Base-by-base conservation (phyloP, 2,888 invertebrate species). In the Magallana nippona region DNA sequence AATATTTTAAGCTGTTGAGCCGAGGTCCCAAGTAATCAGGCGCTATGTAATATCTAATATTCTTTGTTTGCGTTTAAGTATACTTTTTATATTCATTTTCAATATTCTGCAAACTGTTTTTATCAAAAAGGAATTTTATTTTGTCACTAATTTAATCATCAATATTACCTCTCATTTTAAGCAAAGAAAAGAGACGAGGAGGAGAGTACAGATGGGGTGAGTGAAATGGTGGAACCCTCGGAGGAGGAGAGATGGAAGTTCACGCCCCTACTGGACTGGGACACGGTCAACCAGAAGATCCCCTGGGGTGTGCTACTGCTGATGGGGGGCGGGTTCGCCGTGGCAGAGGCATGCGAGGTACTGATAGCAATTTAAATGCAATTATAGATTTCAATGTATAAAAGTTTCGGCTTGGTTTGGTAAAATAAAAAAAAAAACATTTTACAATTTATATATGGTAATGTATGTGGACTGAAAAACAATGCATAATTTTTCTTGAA, bases 301-400 rank as follows among this genome's bases (percentile, higher is more conserved):
- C 62, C 85, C 15, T 85, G 85, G 85, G 85, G 85, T 8, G 85
- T 85, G 1, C 62, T 85, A 13, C 62, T 85, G 2, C 60, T 85
- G 56, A 83, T 85, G 82, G 85, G 85, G 78, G 98, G 98, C 55
- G 98, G 98, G 0, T 98, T 98, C 94, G 98, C 98, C 0, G 95
- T 98, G 86, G 98, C 98, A 0, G 96, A 97, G 86, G 98, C 97
- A 86, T 97, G 97, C 89, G 96, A 96, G 90, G 96, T 94, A 86
- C 80, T 57, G 78, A 32, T 19, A 27, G 8, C 32, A 27, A 55
- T n/a, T n/a, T n/a, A n/a, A n/a, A n/a, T n/a, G n/a, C n/a, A n/a
- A n/a, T n/a, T n/a, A n/a, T n/a, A n/a, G n/a, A n/a, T n/a, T n/a
- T 13, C n/a, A 60, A 60, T 19, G 44, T 8, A 44, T 44, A 44